A percentile compares a stretch with the other conserved stretches of the same genome.
These are phyloP conservation scores for Drosophila tani DNA, from an alignment of 1,140 invertebrate genomes.

Conservation along the genomic window DNA sequence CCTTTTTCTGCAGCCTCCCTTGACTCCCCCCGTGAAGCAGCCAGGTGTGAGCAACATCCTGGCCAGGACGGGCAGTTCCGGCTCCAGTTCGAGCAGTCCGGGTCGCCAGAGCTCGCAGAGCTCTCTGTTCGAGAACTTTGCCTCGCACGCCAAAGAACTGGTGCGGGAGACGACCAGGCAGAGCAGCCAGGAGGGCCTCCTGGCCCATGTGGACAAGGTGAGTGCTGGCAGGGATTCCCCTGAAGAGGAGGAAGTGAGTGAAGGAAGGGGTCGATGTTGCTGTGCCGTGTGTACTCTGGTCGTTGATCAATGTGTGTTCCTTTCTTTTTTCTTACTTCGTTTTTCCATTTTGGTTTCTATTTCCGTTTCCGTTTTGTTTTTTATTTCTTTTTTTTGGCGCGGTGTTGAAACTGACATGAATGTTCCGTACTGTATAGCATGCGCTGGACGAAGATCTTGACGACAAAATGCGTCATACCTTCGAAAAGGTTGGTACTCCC, in stretches of 20 bases:
- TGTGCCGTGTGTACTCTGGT: conserved; percentile 64
- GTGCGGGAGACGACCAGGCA: conserved; percentile 94
- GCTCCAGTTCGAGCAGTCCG: conserved; percentile 85
- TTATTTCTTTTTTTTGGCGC: neutral
- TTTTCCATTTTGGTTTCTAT: neutral
- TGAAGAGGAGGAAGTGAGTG: conserved; percentile 7
- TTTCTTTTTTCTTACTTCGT: conserved; percentile 23
- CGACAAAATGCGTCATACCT: conserved; percentile 85
- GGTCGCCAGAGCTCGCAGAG: conserved; percentile 91
- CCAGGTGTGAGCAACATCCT: conserved; percentile 88
- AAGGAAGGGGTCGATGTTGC: too few relatives aligned
- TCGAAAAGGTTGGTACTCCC: conserved; percentile 89
- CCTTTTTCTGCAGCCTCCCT: conserved; percentile 74
- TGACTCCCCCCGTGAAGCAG: conserved; percentile 87
- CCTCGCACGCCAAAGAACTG: conserved; percentile 93
- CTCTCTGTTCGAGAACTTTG: conserved; percentile 93
- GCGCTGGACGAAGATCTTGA: conserved; percentile 82
- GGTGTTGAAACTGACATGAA: conserved; percentile 50
- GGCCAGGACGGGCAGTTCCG: conserved; percentile 88
- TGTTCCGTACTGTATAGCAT: conserved; percentile 70
- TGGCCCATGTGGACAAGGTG: conserved; percentile 96
- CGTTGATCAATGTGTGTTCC: conserved; percentile 34
- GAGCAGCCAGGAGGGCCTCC: conserved; percentile 93
- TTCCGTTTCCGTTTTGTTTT: conserved; percentile 1
- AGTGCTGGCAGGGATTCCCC: neutral